Evolutionary conservation across 2,888 invertebrate species (phyloP), one percentile per base, ranked within the genome.

Genomic region (Steinernema hermaphroditum): DNA sequence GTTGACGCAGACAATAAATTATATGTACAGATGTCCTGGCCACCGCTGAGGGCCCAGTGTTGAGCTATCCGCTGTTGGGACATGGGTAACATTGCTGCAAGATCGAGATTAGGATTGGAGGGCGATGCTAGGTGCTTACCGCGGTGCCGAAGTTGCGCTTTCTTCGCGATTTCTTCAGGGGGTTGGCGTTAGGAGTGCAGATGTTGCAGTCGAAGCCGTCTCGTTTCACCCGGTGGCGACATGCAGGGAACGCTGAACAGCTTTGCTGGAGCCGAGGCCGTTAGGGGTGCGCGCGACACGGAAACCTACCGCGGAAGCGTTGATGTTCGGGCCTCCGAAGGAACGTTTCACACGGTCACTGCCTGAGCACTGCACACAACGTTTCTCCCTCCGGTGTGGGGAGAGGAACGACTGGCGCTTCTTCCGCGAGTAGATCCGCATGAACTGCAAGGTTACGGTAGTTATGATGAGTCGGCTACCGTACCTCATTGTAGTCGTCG

Each of bases 41-140:
- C 6, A 46, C 46, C 54, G 27, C 54, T 19, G 27, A 24, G 22
- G 8, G n/a, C n/a, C n/a, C n/a, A n/a, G n/a, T n/a, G n/a, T 14
- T 9, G 4, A 6, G 16, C 16, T 46, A n/a, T 16, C 46, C 46
- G 2, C 9, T 4, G 46, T 46, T 46, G 46, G 79, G 80, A 71
- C 82, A 82, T 44, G 82, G 82, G 44, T 82, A 82, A 72, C 82
- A 82, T 73, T 81, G 74, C 79, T 81, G 74, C 73, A 81, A 81
- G 22, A 44, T 16, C 41, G 0, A 22, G 46, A 73, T 69, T 32
- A 12, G 16, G 43, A 12, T 12, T 34, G n/a, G n/a, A 22, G 29
- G 16, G n/a, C 1, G 16, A 14, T 14, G 27, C 16, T 9, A 22
- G 4, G 50, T n/a, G n/a, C 75, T 70, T 49, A 76, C 80, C 73